Percentiles rank a stretch among this genome's conserved stretches.
Evolutionary conservation across 2,888 invertebrate genomes (phyloP).

Genomic region (Coleophora flavipennella): DNA sequence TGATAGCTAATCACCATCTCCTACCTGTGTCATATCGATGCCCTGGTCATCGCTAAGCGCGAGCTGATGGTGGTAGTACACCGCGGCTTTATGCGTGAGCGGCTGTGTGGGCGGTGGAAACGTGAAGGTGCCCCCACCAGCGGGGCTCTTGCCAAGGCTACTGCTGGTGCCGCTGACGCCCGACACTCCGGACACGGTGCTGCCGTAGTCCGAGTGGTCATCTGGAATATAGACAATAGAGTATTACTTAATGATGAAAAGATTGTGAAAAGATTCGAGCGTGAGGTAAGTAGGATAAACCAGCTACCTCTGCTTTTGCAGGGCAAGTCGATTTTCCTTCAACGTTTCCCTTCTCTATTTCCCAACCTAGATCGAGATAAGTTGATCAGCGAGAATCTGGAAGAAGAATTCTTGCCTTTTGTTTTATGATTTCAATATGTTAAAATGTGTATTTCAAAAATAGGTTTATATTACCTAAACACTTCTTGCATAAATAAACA

Average conservation of each 20-base stretch:
- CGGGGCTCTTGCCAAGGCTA: conserved; percentile 76
- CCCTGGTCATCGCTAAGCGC: conserved; percentile 90
- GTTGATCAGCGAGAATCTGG: too few relatives aligned
- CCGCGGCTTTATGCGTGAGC: conserved; percentile 82
- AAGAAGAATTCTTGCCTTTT: too few relatives aligned
- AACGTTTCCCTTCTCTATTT: too few relatives aligned
- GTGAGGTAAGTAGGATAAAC: too few relatives aligned
- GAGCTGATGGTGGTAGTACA: conserved; percentile 86
- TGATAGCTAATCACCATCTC: not conserved
- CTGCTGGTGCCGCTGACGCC: conserved; percentile 68
- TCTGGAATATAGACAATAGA: conserved; percentile 52
- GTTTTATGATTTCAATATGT: too few relatives aligned
- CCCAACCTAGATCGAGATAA: too few relatives aligned
- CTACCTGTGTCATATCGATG: conserved; percentile 87
- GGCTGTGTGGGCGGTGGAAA: conserved; percentile 81
- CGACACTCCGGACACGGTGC: conserved; percentile 74
- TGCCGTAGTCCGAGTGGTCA: conserved; percentile 78
- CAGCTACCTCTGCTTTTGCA: too few relatives aligned
- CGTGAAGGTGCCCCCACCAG: conserved; percentile 78
- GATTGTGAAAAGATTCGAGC: too few relatives aligned
- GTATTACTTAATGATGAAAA: not conserved
- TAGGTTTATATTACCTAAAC: too few relatives aligned
- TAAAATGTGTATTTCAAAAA: too few relatives aligned
- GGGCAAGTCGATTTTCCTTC: too few relatives aligned
- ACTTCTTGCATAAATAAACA: too few relatives aligned